Base-by-base conservation (phyloP, 2,113 vertebrate genomes). In the Onychostoma macrolepis region DNA sequence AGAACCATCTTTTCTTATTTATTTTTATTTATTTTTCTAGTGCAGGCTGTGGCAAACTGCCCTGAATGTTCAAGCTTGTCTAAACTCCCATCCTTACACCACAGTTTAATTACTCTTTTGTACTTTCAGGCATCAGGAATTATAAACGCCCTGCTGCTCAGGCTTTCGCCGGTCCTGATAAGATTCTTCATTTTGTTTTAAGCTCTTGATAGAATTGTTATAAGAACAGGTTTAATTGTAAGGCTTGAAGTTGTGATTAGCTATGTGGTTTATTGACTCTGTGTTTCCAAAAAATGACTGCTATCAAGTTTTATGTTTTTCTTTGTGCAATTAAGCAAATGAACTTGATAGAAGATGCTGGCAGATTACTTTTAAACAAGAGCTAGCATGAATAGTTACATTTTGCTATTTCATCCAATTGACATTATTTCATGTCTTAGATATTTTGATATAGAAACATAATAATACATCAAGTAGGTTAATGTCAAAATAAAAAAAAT, bases 91-190 rank as follows among this genome's bases (percentile, higher is more conserved):
- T 65, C 38, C 24, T 75, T 75, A 17, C 38, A 75, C 38, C 72
- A 72, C 2, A 43, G 38, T 75, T 75, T 26, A 65, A 65, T 65
- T 12, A 65, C 63, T 65, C 26, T 65, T 67, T 48, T 45, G 43
- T 76, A 24, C 74, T 48, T 76, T 76, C 8, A 28, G 41, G 12
- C 74, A n/a, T 48, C n/a, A 26, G 74, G 72, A 76, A 76, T 26
- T 45, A 21, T 45, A 74, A 71, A 36, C 3, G 30, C 10, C 15
- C 71, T 41, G 36, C 36, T 43, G 43, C 43, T 48, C 74, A 45
- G 41, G n/a, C 74, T 75, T 41, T 75, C 6, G 13, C 65, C 36
- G 65, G 72, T 8, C 9, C 41, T 28, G n/a, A 48, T 45, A 77
- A 17, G 43, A 48, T 77, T 77, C 43, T 77, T 50, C 43, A 48